Evolutionary conservation across 2,888 invertebrate genomes (phyloP), one percentile per base, ranked within the genome.

Genomic region (Uropetala carovei): DNA sequence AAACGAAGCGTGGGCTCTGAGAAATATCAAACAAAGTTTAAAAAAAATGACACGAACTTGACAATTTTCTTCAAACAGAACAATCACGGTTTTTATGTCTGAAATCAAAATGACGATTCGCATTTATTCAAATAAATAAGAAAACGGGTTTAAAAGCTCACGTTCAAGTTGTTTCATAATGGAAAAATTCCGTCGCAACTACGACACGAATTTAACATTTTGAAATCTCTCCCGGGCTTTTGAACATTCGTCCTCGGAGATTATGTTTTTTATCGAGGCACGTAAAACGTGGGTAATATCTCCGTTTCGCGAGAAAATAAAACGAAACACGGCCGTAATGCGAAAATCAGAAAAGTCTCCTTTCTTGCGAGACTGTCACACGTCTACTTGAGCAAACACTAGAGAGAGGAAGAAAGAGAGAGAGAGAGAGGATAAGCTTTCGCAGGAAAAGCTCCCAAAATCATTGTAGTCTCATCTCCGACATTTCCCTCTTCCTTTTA

Each of bases 381-480:
- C 75, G 27, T 27, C 22, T 22, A 11, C 68, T 68, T 27, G 11
- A 27, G 75, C 22, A 22, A 75, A 75, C 75, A 43, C 43, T 1
- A 43, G 43, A 43, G 43, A 5, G 5, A 43, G 43, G 5, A 5
- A 43, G 43, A 43, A 5, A 43, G 43, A 43, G 43, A 43, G 43
- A 43, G 43, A 43, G 43, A 43, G 43, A 82, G 82, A 22, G 86
- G 60, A 60, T 60, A 60, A 86, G 59, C 43, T 83, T 57, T 57
- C 83, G 83, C n/a, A 11, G 22, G 86, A 58, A n/a, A 58, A 85
- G 85, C 85, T 68, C 22, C 1, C 68, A 22, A 86, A 86, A 86
- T 30, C 59, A 60, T 86, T 60, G 85, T 58, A n/a, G 85, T 85
- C 85, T 84, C 84, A 43, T n/a, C 57, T n/a, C 14, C 86, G 43